Conservation (phyloP, 2,113 vertebrate genomes). For the Spheniscus mendiculus region DNA sequence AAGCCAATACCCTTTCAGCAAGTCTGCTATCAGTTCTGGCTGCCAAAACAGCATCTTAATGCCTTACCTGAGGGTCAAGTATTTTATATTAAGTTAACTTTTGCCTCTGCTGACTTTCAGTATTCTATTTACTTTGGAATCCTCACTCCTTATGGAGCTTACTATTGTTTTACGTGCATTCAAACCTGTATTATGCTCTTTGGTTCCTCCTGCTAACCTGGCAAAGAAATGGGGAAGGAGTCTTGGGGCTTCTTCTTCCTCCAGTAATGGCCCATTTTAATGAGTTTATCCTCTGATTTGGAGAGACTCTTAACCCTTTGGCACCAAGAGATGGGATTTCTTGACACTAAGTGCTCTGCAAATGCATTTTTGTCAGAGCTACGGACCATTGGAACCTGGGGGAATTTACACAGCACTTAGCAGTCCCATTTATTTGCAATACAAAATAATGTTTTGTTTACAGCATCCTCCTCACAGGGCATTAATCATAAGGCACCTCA, state of each 20-base stretch:
- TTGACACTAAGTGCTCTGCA: slow-evolving; percentile 63
- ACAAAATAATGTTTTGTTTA: slow-evolving; percentile 73
- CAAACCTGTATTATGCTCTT: slow-evolving; percentile 56
- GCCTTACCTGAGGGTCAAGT: slow-evolving; percentile 70
- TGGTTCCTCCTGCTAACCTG: slow-evolving; percentile 30
- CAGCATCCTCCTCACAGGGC: slow-evolving; percentile 24
- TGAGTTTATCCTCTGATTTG: slow-evolving; percentile 68
- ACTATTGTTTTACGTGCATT: slow-evolving; percentile 67
- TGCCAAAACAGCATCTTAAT: slow-evolving; percentile 75
- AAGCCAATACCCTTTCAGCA: slow-evolving; percentile 73
- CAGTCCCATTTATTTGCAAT: slow-evolving; percentile 73
- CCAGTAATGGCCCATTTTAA: slow-evolving; percentile 65
- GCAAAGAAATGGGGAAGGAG: slow-evolving; percentile 16
- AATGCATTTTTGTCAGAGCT: slow-evolving; percentile 70
- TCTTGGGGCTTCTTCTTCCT: slow-evolving; percentile 38
- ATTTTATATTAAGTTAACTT: slow-evolving; percentile 71
- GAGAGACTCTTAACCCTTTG: slow-evolving; percentile 70
- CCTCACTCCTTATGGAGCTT: slow-evolving; percentile 15
- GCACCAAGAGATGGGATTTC: slow-evolving; percentile 66
- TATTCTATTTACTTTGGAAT: slow-evolving; percentile 63
- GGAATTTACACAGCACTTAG: slow-evolving; percentile 71
- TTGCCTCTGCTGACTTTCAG: slow-evolving; percentile 57
- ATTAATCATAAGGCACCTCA: slow-evolving; percentile 63
- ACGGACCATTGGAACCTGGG: slow-evolving; percentile 5
- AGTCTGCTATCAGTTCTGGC: slow-evolving; percentile 70